These are phyloP conservation scores for Cephus rjabovi DNA, from an alignment of 2,888 invertebrate species.

Conservation along the genomic window DNA sequence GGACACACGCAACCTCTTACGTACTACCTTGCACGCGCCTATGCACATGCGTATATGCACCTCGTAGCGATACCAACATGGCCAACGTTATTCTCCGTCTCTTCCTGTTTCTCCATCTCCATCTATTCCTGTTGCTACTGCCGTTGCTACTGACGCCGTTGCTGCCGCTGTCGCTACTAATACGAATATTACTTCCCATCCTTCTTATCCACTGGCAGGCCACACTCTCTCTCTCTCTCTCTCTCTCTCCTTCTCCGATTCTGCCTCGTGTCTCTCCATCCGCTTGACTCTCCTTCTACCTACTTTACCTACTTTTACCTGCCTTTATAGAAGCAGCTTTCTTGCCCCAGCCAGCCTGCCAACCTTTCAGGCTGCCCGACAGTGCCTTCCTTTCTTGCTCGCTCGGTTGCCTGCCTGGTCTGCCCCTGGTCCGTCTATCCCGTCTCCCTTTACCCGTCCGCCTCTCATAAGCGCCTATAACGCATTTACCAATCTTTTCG, in stretches of 20 bases:
- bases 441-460: neutral
- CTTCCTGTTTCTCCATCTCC: neutral
- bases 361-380: neutral
- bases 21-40: neutral
- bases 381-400: neutral
- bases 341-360: neutral
- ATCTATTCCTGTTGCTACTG: neutral
- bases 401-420: neutral
- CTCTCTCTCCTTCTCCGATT: neutral
- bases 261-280: neutral
- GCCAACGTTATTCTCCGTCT: neutral
- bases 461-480: neutral
- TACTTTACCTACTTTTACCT: constrained; percentile 11
- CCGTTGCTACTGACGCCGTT: neutral
- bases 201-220: neutral
- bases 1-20: neutral
- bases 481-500: neutral
- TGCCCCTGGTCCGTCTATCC: neutral
- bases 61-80: neutral
- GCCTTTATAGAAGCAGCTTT: neutral
- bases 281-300: constrained; percentile 10
- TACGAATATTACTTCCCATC: neutral
- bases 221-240: neutral
- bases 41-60: neutral
- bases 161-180: neutral